Evolutionary conservation across 1,140 invertebrate species (phyloP), one percentile per base, ranked within the genome.

Genomic region (Heterodera schachtii): DNA sequence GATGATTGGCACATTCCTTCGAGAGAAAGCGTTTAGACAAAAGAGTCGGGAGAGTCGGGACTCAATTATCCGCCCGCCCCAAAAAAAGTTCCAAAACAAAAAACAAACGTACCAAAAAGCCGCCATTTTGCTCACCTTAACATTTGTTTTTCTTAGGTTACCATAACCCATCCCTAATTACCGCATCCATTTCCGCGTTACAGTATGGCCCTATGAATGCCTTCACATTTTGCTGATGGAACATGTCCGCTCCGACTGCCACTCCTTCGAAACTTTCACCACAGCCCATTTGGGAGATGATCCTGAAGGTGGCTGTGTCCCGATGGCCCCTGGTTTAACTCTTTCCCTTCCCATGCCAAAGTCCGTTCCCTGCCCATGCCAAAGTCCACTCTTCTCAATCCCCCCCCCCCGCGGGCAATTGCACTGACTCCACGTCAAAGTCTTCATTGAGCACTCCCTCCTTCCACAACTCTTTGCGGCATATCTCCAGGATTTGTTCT

Each of bases 211-310:
- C 87, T 49, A 89, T 85, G 75, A 89, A 90, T 60, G 85, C 87
- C 71, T 86, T 87, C 16, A 89, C 87, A 64, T 89, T 88, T 74
- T 90, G 88, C 70, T 86, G 86, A 75, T 89, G 88, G 74, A 88
- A 89, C 88, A 89, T 90, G 70, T 89, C 79, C 31, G 88, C 88
- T 6, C 84, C 88, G 13, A 89, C 88, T 13, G 88, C 88, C 47
- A 89, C 88, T 49, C 88, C 88, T 81, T 89, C 88, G 71, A 86
- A 90, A 7, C 83, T 79, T 70, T 89, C 88, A 16, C 88, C 88
- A 66, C 88, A 89, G 13, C 85, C 84, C 84, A 86, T 85, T 82
- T 85, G 85, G 19, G 82, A 84, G 1, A 85, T 60, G 21, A 86
- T 80, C 21, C 85, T 84, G 70, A 69, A 85, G 84, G 19, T 21